These are phyloP conservation scores for Antheraea assamensis DNA, from an alignment of 2,888 invertebrate genomes.

Conservation along the genomic window DNA sequence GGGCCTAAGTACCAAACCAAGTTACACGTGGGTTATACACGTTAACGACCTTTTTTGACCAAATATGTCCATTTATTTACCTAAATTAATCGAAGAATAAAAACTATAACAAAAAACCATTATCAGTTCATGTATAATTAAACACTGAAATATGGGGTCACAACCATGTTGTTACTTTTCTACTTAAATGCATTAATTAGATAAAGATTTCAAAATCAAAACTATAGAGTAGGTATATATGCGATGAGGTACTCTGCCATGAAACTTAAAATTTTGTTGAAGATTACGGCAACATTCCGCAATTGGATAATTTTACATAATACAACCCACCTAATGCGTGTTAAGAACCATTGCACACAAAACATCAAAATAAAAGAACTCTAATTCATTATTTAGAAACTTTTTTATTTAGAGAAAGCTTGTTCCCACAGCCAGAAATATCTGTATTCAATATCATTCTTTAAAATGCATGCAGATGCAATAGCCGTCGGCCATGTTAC, in stretches of 20 bases:
- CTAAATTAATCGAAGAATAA: neutral
- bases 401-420: conserved; percentile 34
- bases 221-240: neutral
- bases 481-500: conserved; percentile 72
- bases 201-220: neutral
- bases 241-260: neutral
- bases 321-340: neutral
- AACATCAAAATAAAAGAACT: conserved; percentile 2
- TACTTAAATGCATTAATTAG: neutral
- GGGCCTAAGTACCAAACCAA: no score
- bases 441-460: conserved; percentile 46
- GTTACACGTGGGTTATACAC: no score
- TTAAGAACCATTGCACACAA: neutral
- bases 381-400: conserved; percentile 1
- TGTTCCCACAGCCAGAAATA: conserved; percentile 38
- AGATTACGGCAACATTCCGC: conserved; percentile 12
- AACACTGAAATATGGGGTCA: neutral
- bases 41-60: no score
- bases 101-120: neutral
- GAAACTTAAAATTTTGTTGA: conserved; percentile 20
- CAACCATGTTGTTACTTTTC: neutral
- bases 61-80: neutral
- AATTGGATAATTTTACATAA: conserved; percentile 17
- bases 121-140: neutral
- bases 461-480: conserved; percentile 73